Evolutionary conservation across 1,140 invertebrate genomes (phyloP).

Genomic region (Brachionus rubens): DNA sequence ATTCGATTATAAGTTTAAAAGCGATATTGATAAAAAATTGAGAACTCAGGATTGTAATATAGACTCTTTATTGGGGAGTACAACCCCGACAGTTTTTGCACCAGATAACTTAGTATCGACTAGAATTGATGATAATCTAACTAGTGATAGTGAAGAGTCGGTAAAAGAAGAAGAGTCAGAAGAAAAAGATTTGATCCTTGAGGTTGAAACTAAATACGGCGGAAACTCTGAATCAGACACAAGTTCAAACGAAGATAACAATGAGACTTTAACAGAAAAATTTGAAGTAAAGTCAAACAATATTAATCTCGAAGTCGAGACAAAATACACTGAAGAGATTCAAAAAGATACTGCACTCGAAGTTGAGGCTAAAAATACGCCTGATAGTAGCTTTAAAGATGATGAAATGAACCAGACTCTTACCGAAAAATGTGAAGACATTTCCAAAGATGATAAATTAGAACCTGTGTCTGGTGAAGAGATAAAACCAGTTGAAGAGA

Average conservation of each 20-base stretch:
- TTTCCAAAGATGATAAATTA: no score
- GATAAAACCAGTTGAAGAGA: no score
- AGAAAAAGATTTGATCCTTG: background rate
- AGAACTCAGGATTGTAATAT: slow-evolving; percentile 14
- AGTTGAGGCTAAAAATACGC: background rate
- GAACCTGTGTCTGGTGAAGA: no score
- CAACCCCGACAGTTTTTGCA: background rate
- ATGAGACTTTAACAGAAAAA: no score
- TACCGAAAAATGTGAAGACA: background rate
- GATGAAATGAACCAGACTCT: background rate
- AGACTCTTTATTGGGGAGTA: background rate
- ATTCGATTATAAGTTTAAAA: background rate
- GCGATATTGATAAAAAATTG: background rate
- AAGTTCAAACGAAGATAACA: no score
- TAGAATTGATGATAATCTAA: no score
- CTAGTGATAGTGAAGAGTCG: no score
- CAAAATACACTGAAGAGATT: background rate
- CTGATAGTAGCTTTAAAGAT: background rate
- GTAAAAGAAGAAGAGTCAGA: background rate
- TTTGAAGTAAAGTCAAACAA: background rate
- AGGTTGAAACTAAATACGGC: background rate
- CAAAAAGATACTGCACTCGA: background rate
- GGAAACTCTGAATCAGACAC: no score
- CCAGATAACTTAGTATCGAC: background rate
- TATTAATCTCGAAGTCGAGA: background rate